Evolutionary conservation across 1,140 invertebrate genomes (phyloP), one percentile per base, ranked within the genome.

Genomic region (Conus betulinus): DNA sequence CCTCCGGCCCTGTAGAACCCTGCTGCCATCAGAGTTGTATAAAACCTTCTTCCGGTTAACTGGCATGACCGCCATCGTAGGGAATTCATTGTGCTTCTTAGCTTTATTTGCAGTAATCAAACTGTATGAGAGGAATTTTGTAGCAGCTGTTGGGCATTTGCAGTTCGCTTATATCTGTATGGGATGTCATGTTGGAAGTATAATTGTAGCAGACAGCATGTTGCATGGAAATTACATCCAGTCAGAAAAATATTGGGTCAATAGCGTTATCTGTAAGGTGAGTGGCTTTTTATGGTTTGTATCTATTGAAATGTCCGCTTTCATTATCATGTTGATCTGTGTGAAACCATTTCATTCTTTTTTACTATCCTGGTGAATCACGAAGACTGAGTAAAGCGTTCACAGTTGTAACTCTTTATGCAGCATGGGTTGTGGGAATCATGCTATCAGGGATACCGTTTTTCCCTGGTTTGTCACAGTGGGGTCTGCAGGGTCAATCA

Each of bases 191-290:
- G n/a, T n/a, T n/a, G n/a, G n/a, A n/a, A n/a, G n/a, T n/a, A n/a
- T n/a, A n/a, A n/a, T n/a, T n/a, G 39, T 74, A 55, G 88, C 88
- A 52, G 88, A 89, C 74, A 57, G 25, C 3, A 81, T 79, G 51
- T 79, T n/a, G 74, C 60, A 84, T 2, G 96, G 94, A 25, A n/a
- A 52, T 7, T 89, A 89, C 55, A 39, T 86, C 51, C 51, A 52
- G 15, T n/a, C 55, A 17, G 83, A 85, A 20, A 20, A 10, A 11
- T 60, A 89, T 17, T 89, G 88, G 88, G 85, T 60, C 25, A 85
- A 23, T 39, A 85, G 84, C 39, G n/a, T 23, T 4, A 39, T 55
- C 13, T 89, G 88, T 25, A 76, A 79, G 23, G 67, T 84, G 2
- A 84, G 83, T 20, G 88, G 88, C 5, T 89, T 89, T 81, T 25